A percentile compares a stretch with the other conserved stretches of the same genome.
Conservation (phyloP, 2,888 invertebrate genomes). For the Tipula lateralis region DNA sequence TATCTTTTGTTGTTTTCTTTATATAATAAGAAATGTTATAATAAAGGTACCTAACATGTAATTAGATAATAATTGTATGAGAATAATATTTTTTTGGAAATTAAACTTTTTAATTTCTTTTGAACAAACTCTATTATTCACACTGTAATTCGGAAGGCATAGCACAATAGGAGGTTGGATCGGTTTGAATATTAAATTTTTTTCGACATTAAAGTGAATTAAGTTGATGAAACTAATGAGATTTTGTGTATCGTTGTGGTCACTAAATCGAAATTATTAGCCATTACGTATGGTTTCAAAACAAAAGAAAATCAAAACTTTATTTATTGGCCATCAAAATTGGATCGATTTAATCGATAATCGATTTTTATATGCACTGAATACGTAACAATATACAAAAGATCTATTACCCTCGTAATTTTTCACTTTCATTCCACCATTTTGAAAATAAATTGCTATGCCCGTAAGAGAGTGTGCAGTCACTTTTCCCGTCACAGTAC, state of each 20-base stretch:
- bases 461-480: too few species aligned
- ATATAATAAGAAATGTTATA: neutral
- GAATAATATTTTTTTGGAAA: neutral
- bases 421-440: too few species aligned
- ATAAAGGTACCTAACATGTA: neutral
- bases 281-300: neutral
- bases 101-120: neutral
- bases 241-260: neutral
- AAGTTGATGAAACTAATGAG: neutral
- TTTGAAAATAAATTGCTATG: too few species aligned
- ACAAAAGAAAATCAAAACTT: neutral
- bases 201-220: neutral
- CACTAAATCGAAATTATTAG: neutral
- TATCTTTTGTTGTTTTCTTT: neutral
- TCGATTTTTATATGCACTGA: neutral
- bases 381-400: neutral
- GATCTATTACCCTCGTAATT: too few species aligned
- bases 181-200: neutral
- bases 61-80: conserved; percentile 19
- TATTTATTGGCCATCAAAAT: neutral
- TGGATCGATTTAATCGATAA: neutral
- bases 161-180: neutral
- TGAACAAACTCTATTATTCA: neutral
- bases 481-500: too few species aligned
- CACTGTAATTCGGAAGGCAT: neutral